Evolutionary conservation across 2,888 invertebrate species (phyloP).

Genomic region (Campopleginae sp.): DNA sequence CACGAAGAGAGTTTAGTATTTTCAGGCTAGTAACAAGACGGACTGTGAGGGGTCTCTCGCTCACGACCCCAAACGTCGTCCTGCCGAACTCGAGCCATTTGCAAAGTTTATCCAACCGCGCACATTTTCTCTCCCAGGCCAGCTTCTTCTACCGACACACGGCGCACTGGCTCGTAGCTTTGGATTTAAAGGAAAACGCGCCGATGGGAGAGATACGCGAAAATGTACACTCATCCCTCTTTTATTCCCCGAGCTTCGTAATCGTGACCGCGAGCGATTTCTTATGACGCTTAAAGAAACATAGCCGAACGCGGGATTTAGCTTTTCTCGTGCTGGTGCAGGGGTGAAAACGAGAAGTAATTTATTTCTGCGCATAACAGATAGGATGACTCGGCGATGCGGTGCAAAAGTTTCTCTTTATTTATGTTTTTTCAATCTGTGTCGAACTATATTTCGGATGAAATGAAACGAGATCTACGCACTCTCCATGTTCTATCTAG

Average conservation of each 20-base stretch:
- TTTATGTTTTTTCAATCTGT: conserved; percentile 23
- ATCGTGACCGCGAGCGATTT: conserved; percentile 55
- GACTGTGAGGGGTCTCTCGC: background rate
- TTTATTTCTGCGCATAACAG: conserved; percentile 51
- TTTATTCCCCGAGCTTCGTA: conserved; percentile 38
- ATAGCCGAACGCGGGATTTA: conserved; percentile 42
- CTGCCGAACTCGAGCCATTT: conserved; percentile 56
- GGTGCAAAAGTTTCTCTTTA: conserved; percentile 25
- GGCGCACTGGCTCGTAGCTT: background rate
- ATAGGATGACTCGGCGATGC: conserved; percentile 34
- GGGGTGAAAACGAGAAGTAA: conserved; percentile 17
- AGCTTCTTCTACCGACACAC: background rate
- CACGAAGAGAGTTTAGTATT: conserved; percentile 12
- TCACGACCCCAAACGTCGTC: conserved; percentile 45
- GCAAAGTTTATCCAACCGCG: conserved; percentile 62
- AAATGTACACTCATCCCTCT: conserved; percentile 48
- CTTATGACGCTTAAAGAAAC: conserved; percentile 50
- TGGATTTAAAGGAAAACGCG: conserved; percentile 38
- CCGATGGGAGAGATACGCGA: conserved; percentile 36
- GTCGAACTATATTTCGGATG: conserved; percentile 41
- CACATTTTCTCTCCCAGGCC: background rate
- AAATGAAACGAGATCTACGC: conserved; percentile 45
- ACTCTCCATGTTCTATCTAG: conserved; percentile 25
- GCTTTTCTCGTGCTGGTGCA: conserved; percentile 15
- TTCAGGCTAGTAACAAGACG: conserved; percentile 14